Evolutionary conservation across 2,113 vertebrate species (phyloP), one percentile per base, ranked within the genome.

Genomic region (Bostrychus sinensis): DNA sequence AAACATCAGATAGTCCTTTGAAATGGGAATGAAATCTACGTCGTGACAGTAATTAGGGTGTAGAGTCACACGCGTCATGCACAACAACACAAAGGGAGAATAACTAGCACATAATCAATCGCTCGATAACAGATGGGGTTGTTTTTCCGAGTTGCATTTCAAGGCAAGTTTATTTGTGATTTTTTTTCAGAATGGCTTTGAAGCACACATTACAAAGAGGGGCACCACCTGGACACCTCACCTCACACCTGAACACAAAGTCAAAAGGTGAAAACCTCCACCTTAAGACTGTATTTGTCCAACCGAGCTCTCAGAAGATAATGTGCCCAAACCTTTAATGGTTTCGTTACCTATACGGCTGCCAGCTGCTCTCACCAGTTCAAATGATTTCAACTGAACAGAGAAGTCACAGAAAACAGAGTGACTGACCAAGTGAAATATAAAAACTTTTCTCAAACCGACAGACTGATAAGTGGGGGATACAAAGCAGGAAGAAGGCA

Each of bases 31-130:
- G 59, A 57, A 42, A 13, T 7, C 57, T 42, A 5, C 20, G 56
- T 43, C 69, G n/a, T 50, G 64, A 75, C 63, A 73, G 54, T 57
- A 59, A 73, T 62, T 55, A 37, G 48, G 69, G 56, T 14, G 70
- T 34, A 12, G 69, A 70, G 48, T 78, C 68, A 80, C 56, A 78
- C 50, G 12, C 62, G 70, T 72, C 83, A 83, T 85, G 87, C 85
- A 83, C 26, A 76, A 84, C 43, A 43, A 76, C 32, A 84, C 74
- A 75, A 23, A 56, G 67, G 51, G 56, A 39, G 36, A 37, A 50
- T 16, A 50, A 75, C 19, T 55, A 1, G 46, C 3, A 66, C 51
- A 73, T 55, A 56, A 23, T 56, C 25, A 16, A 38, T 77, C 22
- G 20, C 16, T 55, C 32, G 9, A 69, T 38, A 67, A 64, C 67